Conservation (phyloP, 2,888 invertebrate genomes). For the Ochropleura plecta region DNA sequence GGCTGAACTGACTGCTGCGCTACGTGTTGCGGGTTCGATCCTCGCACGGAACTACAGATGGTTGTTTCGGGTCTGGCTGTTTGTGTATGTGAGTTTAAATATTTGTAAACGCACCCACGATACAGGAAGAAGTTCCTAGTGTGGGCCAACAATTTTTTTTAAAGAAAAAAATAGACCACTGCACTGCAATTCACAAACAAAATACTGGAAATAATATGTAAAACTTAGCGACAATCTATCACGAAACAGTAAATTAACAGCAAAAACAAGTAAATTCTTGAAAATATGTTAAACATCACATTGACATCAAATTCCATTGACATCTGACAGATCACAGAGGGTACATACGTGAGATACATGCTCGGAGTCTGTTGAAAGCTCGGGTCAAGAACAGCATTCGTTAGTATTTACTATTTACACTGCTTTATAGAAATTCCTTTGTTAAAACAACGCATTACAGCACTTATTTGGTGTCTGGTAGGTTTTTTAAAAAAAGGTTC, state of each 20-base stretch:
- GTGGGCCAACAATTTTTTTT: no score
- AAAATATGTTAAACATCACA: constrained; percentile 57
- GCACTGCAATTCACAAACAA: no score
- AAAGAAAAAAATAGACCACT: no score
- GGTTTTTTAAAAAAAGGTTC: no score
- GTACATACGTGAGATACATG: constrained; percentile 61
- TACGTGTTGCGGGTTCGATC: no score
- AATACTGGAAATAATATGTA: no score
- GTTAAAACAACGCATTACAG: background rate
- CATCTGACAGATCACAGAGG: constrained; percentile 56
- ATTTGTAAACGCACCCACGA: no score
- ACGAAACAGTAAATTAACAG: constrained; percentile 17
- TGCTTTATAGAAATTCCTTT: background rate
- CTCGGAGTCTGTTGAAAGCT: constrained; percentile 44
- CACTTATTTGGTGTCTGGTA: background rate
- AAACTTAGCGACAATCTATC: constrained; percentile 12
- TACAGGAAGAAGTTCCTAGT: no score
- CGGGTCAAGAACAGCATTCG: constrained; percentile 53
- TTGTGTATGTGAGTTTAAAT: no score
- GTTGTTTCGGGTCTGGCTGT: no score
- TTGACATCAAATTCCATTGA: constrained; percentile 65
- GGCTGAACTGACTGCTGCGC: no score
- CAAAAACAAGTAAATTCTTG: constrained; percentile 53
- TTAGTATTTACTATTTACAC: constrained; percentile 33
- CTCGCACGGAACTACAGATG: no score